Base-by-base conservation (phyloP, 2,797 vertebrate species). In the Rhinophrynus dorsalis region DNA sequence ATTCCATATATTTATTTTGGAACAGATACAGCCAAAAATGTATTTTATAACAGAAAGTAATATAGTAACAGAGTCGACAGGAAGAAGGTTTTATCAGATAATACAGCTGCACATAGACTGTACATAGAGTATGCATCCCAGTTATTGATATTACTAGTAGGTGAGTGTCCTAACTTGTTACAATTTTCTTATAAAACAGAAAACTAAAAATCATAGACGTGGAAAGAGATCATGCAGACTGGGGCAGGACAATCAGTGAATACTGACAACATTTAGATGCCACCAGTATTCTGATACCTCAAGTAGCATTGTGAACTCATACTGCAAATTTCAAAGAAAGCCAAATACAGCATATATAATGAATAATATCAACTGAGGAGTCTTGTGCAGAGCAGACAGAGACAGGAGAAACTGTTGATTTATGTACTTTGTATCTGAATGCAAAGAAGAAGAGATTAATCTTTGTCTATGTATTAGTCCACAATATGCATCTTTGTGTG, bases 1-100 rank as follows among this genome's bases (percentile, higher is more conserved):
- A n/a, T n/a, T n/a, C 30, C 32, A 27, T 7, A 58, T 42, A 67
- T 58, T 58, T 52, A 67, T 67, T 60, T 60, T n/a, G n/a, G n/a
- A n/a, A n/a, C n/a, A n/a, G n/a, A n/a, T n/a, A n/a, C n/a, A n/a
- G n/a, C n/a, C n/a, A n/a, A n/a, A n/a, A n/a, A n/a, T n/a, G n/a
- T n/a, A n/a, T n/a, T n/a, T n/a, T n/a, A n/a, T n/a, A n/a, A 48
- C 54, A 26, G 54, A 42, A 15, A 27, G 50, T 67, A 67, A 58
- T 58, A 45, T 48, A 48, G 33, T 48, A 67, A 58, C 9, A 37
- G 44, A 47, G 24, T 21, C 20, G 5, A 6, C 44, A 21, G 44
- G 18, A 55, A 38, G 37, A 20, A 69, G 48, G 30, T 54, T 55
- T 44, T 18, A 20, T 27, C 29, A 69, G 57, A 54, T 69, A 13